phyloP scores from a whole-genome alignment of 2,113 vertebrate species.

The Oncorhynchus clarkii region DNA sequence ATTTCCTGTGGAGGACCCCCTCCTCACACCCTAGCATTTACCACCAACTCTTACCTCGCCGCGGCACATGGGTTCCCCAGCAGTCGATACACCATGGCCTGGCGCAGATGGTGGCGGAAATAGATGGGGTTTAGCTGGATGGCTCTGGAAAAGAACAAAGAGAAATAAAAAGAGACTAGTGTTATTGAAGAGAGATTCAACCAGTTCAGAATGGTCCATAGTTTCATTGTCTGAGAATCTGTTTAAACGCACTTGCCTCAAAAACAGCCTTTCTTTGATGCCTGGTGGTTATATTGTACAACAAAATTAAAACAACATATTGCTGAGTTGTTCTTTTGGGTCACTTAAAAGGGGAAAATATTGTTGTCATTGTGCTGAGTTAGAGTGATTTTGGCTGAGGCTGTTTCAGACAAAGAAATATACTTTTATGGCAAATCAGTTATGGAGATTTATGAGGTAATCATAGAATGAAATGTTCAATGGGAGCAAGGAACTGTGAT shows the following conservation, averaged over 20 bases:
- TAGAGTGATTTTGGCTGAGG: background rate
- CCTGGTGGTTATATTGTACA: no score
- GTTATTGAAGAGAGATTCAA: no score
- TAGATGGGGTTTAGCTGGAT: slow-evolving; percentile 73
- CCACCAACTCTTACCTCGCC: slow-evolving; percentile 67
- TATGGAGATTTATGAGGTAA: slow-evolving; percentile 6
- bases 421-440: background rate
- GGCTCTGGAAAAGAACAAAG: slow-evolving; percentile 63
- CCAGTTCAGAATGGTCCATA: no score
- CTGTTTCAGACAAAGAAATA: background rate
- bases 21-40: slow-evolving; percentile 12
- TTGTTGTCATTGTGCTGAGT: background rate
- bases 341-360: no score
- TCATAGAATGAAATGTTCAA: background rate
- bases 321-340: no score
- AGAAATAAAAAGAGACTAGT: no score
- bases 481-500: background rate
- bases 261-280: no score
- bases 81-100: slow-evolving; percentile 70
- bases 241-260: no score
- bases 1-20: slow-evolving; percentile 10
- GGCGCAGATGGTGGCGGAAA: slow-evolving; percentile 77
- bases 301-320: no score
- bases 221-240: no score
- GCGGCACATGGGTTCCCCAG: slow-evolving; percentile 76